Conservation (phyloP, 2,797 vertebrate species). For the Micrastur ruficollis region DNA sequence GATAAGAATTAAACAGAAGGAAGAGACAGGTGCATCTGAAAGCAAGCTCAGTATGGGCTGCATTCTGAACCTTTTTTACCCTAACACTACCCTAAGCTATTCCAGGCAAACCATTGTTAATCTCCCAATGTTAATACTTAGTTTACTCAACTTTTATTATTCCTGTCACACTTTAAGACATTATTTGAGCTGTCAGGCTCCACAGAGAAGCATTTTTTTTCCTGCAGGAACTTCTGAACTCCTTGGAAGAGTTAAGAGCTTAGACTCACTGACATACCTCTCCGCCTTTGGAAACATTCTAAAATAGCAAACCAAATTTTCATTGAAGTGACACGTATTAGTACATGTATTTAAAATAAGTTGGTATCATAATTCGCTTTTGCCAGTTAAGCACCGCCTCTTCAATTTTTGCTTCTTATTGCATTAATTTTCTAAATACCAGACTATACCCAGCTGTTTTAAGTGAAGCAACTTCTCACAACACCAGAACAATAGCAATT, state of each 20-base stretch:
- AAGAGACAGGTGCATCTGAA: neutral
- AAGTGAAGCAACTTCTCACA: neutral
- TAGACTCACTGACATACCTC: neutral
- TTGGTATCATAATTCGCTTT: neutral
- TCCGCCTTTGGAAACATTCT: neutral
- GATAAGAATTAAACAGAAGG: neutral
- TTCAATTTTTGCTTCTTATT: neutral
- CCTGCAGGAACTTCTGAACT: neutral
- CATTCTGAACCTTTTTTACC: neutral
- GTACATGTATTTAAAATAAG: neutral
- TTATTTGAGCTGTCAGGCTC: neutral
- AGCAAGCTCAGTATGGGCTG: neutral
- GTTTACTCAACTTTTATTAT: neutral
- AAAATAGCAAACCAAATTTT: neutral
- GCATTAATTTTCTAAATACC: neutral
- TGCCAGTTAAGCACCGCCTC: neutral
- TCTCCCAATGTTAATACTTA: neutral
- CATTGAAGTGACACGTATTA: fast-evolving
- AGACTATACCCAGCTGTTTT: neutral
- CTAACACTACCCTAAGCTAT: neutral
- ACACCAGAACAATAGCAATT: neutral
- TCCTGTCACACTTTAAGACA: neutral
- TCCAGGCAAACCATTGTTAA: neutral
- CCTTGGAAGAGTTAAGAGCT: neutral
- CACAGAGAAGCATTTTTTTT: neutral